Evolutionary conservation across 2,797 vertebrate species (phyloP).

Genomic region (Siniperca scherzeri): DNA sequence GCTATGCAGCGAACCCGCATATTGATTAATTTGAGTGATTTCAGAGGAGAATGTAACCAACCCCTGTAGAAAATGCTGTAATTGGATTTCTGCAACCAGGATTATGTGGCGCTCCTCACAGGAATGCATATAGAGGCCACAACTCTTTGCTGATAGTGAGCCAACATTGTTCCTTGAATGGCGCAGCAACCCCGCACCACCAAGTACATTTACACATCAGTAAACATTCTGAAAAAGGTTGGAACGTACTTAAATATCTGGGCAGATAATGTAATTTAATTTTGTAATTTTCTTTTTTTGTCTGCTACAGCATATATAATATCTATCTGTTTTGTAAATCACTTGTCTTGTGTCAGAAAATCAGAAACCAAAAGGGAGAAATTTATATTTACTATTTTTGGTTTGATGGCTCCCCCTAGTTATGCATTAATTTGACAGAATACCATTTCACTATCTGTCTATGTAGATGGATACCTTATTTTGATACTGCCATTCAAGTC

Average conservation of each 20-base stretch:
- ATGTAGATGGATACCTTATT: not conserved
- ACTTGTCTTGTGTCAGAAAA: not conserved
- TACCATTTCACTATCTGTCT: not conserved
- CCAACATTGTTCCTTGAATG: conserved; percentile 38
- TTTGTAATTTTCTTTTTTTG: too few relatives aligned
- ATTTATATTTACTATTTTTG: not conserved
- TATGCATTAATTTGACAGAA: not conserved
- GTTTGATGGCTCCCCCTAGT: not conserved
- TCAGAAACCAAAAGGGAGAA: not conserved
- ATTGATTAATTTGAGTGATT: conserved; percentile 83
- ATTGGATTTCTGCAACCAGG: conserved; percentile 81
- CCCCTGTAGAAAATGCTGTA: conserved; percentile 78
- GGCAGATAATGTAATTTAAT: not conserved
- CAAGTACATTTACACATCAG: conserved; percentile 23
- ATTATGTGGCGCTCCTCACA: conserved; percentile 67
- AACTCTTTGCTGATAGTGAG: conserved; percentile 46
- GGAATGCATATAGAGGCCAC: conserved; percentile 65
- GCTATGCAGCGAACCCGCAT: conserved; percentile 65
- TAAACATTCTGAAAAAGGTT: conserved; percentile 25
- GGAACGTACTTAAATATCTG: not conserved
- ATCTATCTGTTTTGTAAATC: not conserved
- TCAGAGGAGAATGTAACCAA: conserved; percentile 77
- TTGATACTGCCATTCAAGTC: not conserved
- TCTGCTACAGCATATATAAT: too few relatives aligned
- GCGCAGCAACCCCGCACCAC: conserved; percentile 7